phyloP scores from a whole-genome alignment of 2,888 invertebrate genomes.

The Drosophila dives region DNA sequence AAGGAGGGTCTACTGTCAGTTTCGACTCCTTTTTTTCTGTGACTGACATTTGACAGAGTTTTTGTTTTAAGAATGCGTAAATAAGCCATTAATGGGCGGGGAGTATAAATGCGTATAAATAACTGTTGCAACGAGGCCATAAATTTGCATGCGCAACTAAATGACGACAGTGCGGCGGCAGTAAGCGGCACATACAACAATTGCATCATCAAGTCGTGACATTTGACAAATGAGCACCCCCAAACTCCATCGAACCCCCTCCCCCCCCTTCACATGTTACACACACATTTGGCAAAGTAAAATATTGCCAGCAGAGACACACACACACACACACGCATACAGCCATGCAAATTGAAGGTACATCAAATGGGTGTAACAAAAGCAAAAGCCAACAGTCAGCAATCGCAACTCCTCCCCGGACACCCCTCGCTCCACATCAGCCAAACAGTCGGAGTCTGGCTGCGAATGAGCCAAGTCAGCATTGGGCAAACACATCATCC shows the following conservation, averaged over 20 bases:
- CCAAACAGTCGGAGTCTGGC: constrained; percentile 33
- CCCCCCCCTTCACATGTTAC: neutral
- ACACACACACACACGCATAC: constrained; percentile 22
- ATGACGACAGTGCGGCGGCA: constrained; percentile 61
- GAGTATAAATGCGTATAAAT: constrained; percentile 50
- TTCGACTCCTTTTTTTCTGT: constrained; percentile 20
- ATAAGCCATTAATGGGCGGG: constrained; percentile 67
- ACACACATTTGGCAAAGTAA: constrained; percentile 66
- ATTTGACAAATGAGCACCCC: constrained; percentile 79
- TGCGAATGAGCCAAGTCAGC: constrained; percentile 51
- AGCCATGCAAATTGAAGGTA: constrained; percentile 67
- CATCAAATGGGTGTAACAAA: constrained; percentile 76
- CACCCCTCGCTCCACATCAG: constrained; percentile 5
- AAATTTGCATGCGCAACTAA: constrained; percentile 76
- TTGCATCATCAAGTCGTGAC: constrained; percentile 81
- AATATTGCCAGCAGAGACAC: constrained; percentile 65
- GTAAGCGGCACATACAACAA: constrained; percentile 54
- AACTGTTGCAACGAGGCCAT: constrained; percentile 58
- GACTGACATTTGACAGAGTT: constrained; percentile 73
- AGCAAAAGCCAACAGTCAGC: constrained; percentile 65
- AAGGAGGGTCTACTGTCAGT: constrained; percentile 27
- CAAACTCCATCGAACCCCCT: constrained; percentile 4
- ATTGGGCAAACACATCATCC: constrained; percentile 7
- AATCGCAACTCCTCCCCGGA: constrained; percentile 8
- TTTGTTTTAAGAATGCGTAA: constrained; percentile 64